These are phyloP conservation scores for Theretra japonica DNA, from an alignment of 2,888 invertebrate species.

Conservation along the genomic window DNA sequence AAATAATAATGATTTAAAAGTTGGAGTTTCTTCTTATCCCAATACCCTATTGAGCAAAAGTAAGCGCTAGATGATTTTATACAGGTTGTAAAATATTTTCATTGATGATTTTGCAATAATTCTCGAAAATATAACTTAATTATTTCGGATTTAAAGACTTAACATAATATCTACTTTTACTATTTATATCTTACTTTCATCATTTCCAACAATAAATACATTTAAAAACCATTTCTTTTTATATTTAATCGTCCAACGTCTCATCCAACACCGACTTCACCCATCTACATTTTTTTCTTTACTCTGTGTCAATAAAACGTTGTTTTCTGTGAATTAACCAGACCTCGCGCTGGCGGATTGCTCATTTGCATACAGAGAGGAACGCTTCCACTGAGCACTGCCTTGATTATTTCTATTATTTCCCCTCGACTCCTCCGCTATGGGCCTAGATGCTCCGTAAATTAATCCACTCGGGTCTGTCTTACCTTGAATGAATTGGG, in stretches of 20 bases:
- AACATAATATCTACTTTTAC: too few relatives aligned
- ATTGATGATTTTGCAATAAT: too few relatives aligned
- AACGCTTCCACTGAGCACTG: constrained; percentile 50
- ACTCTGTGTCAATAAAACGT: constrained; percentile 58
- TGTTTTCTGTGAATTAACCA: constrained; percentile 73
- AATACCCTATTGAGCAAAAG: too few relatives aligned
- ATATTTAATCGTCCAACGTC: not conserved
- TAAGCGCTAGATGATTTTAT: too few relatives aligned
- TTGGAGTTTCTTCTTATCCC: too few relatives aligned
- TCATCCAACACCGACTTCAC: not conserved
- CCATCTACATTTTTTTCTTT: constrained; percentile 33
- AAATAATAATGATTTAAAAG: too few relatives aligned
- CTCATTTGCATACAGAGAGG: constrained; percentile 73
- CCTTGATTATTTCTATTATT: constrained; percentile 73
- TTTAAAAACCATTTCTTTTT: not conserved
- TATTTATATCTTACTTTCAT: too few relatives aligned
- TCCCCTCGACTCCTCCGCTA: constrained; percentile 8
- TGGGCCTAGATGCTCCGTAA: constrained; percentile 13
- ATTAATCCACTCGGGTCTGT: constrained; percentile 22
- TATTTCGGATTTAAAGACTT: too few relatives aligned
- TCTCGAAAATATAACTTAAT: too few relatives aligned
- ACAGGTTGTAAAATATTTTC: too few relatives aligned
- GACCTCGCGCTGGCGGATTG: constrained; percentile 60
- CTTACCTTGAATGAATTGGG: too few relatives aligned
- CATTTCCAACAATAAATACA: too few relatives aligned